Evolutionary conservation across 2,797 vertebrate genomes (phyloP), one percentile per base, ranked within the genome.

Genomic region (Enteromius radiatus): DNA sequence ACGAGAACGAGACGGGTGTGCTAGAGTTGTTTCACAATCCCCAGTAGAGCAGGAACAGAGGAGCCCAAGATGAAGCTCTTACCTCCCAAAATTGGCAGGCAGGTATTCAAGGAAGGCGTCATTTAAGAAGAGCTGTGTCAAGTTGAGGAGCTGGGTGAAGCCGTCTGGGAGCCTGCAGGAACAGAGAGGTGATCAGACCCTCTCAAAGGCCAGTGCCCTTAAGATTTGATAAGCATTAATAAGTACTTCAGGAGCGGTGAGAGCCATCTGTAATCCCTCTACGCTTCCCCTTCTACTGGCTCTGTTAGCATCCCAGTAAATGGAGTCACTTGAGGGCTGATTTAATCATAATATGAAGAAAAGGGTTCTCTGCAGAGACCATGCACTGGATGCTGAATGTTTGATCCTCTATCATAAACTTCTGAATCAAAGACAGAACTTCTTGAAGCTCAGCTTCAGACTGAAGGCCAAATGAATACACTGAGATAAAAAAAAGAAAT

Each of bases 21-120:
- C 15, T 76, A 23, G 38, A 63, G 23, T 45, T 38, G 14, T 68
- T 54, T 80, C 49, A 68, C 47, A 67, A 80, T 67, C 56, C 47
- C 43, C 78, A 31, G 23, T 19, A 65, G 63, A 80, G 15, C 36
- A 36, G 23, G 6, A 68, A 79, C 41, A 68, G 17, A 65, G 68
- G 64, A 5, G 21, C 67, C 26, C 23, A n/a, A 10, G 7, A 63
- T 71, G 33, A 59, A 63, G 86, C 80, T 78, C 96, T 95, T 96
- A 99, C 98, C 98, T 99, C 94, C 98, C 98, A 94, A 99, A 99
- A 93, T 99, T 99, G 88, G 97, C 97, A 83, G 98, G 98, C 90
- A 99, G 96, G 93, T 97, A 98, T 94, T 99, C 98, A 92, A 99
- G 94, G 93, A 99, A 99, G 95, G 98, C 98, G 94, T 99, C 98